Evolutionary conservation across 2,888 invertebrate species (phyloP), one percentile per base, ranked within the genome.

Genomic region (Eupithecia inturbata): DNA sequence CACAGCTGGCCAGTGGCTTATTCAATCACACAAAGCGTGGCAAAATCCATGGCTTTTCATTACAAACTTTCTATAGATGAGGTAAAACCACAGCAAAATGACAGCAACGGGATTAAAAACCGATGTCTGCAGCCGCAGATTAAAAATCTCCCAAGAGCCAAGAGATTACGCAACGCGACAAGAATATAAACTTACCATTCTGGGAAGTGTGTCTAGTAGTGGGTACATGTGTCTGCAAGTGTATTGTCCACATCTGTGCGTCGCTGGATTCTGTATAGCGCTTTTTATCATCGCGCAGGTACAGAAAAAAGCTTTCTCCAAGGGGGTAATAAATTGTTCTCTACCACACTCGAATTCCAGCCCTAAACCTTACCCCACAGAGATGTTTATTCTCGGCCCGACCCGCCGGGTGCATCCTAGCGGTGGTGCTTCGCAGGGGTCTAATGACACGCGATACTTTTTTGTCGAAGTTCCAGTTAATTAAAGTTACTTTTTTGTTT

Each of bases 391-490:
- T n/a, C 31, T 26, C 12, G 19, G n/a, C 49, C 16, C 26, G 68
- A 67, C 73, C 60, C 68, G 39, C 36, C 72, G 53, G 74, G 69
- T 41, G 73, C 67, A 79, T 76, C 74, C 60, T 70, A 74, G 74
- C 69, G 68, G 60, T 22, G 60, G 67, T 28, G 53, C 78, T 74
- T 85, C 85, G 88, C 89, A 88, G 90, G 92, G 91, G 91, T 91
- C 91, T 91, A 91, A 92, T 91, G 91, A 91, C 90, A 90, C 89
- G 87, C 87, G 89, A 88, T 85, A 85, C 83, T 87, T 89, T 90
- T 89, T 86, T 80, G 85, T 84, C 73, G 78, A 85, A 73, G 83
- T 87, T 85, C 84, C 84, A 86, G 88, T 90, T 91, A 91, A 92
- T 92, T 91, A 89, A 85, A 88, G 87, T 82, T 84, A 80, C 83